Conservation (phyloP, 2,888 invertebrate species). For the Eristalis pertinax region DNA sequence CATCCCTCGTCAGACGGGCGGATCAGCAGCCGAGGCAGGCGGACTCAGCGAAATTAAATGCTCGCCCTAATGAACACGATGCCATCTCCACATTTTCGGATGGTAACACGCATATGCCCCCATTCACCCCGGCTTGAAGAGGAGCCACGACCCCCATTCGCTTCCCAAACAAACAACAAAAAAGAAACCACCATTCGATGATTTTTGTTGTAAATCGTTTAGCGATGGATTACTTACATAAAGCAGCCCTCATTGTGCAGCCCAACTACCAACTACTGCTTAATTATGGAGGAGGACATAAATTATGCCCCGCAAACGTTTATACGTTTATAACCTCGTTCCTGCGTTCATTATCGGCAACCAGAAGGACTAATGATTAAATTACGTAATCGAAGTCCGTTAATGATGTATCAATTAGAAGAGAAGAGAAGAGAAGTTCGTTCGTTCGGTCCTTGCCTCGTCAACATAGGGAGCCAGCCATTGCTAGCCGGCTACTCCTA, state of each 20-base stretch:
- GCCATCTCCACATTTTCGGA: neutral
- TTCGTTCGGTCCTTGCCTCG: neutral
- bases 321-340: slow-evolving; percentile 12
- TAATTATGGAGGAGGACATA: slow-evolving; percentile 26
- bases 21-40: neutral
- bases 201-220: slow-evolving; percentile 10
- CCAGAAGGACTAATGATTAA: slow-evolving; percentile 36
- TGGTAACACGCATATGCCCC: neutral
- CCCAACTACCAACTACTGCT: neutral
- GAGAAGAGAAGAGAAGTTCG: neutral
- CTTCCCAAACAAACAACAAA: too few species aligned
- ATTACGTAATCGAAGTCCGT: slow-evolving; percentile 45
- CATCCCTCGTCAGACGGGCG: too few species aligned
- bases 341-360: slow-evolving; percentile 22
- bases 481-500: neutral
- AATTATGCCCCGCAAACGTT: slow-evolving; percentile 38
- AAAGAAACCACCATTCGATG: neutral
- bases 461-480: neutral
- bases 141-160: too few species aligned
- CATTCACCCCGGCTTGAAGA: neutral
- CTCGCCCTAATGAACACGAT: neutral
- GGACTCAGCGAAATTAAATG: neutral
- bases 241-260: neutral
- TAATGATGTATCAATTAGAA: slow-evolving; percentile 44
- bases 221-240: neutral